Conservation (phyloP, 2,113 vertebrate species). For the Cnemophilus loriae region DNA sequence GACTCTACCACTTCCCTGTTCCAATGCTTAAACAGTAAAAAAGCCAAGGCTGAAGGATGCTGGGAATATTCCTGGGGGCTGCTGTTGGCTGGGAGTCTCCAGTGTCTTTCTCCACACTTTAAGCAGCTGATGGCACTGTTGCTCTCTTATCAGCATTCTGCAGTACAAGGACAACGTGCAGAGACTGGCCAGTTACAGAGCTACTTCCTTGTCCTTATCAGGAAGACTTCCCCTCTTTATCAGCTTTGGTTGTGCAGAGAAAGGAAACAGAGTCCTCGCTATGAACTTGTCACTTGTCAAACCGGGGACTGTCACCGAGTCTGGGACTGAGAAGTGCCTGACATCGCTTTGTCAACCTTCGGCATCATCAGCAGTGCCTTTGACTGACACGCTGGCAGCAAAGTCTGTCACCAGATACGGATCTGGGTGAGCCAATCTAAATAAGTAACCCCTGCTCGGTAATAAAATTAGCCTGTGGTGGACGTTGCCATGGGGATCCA, state of each 20-base stretch:
- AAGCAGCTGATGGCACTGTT: background rate
- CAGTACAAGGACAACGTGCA: background rate
- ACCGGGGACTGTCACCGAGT: background rate
- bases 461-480: background rate
- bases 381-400: background rate
- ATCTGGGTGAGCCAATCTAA: background rate
- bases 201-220: background rate
- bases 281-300: background rate
- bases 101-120: background rate
- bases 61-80: background rate
- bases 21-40: background rate
- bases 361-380: background rate
- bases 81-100: background rate
- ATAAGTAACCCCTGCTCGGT: background rate
- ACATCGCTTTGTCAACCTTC: background rate
- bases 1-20: background rate
- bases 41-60: background rate
- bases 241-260: background rate
- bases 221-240: background rate
- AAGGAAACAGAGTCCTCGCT: background rate
- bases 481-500: background rate
- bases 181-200: background rate
- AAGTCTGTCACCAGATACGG: background rate
- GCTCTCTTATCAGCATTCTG: background rate
- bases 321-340: background rate